Evolutionary conservation across 2,888 invertebrate species (phyloP).

Genomic region (Dryocosmus kuriphilus): DNA sequence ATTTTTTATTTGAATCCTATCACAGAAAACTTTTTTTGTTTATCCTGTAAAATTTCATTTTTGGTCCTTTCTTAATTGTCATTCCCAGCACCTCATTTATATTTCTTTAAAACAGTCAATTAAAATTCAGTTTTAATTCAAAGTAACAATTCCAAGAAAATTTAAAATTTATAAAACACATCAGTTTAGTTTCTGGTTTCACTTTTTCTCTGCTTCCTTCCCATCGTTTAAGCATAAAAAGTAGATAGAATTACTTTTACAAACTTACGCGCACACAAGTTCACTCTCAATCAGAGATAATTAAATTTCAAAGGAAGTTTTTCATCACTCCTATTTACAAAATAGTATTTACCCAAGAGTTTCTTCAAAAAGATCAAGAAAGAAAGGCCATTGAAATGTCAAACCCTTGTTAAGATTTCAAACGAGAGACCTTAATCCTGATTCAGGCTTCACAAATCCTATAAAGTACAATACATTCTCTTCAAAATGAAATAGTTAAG

Average conservation of each 20-base stretch:
- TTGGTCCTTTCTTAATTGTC: too few relatives aligned
- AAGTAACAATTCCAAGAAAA: not conserved
- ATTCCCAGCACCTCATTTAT: too few relatives aligned
- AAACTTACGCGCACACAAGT: not conserved
- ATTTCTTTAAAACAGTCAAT: not conserved
- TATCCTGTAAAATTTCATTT: too few relatives aligned
- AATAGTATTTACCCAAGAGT: not conserved
- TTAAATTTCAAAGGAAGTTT: not conserved
- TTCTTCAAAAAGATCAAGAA: not conserved
- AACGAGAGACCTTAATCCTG: not conserved
- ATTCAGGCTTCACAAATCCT: not conserved
- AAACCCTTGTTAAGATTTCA: not conserved
- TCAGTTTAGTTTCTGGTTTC: not conserved
- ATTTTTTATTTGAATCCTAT: too few relatives aligned
- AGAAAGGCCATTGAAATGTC: not conserved
- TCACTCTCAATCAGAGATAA: not conserved
- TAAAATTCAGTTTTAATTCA: not conserved
- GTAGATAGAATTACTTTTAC: not conserved
- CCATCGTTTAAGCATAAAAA: not conserved
- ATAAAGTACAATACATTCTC: not conserved
- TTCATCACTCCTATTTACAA: not conserved
- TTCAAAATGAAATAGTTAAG: not conserved
- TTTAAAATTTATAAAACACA: not conserved
- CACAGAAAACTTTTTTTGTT: too few relatives aligned
- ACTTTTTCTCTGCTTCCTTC: not conserved